Base-by-base conservation (phyloP, 2,797 vertebrate genomes). In the Poecilia gillii region DNA sequence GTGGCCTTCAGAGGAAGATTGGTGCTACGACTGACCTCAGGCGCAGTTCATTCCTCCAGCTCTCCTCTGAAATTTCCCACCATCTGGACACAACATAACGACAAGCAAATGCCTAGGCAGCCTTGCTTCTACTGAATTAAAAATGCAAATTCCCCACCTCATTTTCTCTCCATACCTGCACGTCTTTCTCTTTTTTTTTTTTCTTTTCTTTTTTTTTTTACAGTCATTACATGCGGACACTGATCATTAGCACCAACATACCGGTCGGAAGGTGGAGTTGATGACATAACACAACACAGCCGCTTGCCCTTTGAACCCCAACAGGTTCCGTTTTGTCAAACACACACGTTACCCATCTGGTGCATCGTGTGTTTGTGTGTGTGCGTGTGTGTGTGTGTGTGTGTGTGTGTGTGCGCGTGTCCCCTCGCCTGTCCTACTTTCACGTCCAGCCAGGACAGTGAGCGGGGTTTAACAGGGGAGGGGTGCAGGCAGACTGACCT, bases 401-500 rank as follows among this genome's bases (percentile, higher is more conserved):
- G 39, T 41, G 39, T 41, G 39, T 41, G 46, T 64, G 36, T 75
- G 55, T 80, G 66, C 72, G 76, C n/a, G 39, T 83, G 88, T 89
- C 78, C 78, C 79, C 72, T 82, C 77, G 83, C 83, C 53, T 94
- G 93, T 83, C 91, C 93, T 93, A 94, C 89, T 94, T 95, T 93
- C 73, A 87, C 77, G 83, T 92, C 90, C 92, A 91, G 92, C 86
- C 90, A 92, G 92, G 91, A 93, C 89, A 91, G 88, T 85, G 74
- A 71, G 76, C 76, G 90, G 87, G 75, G 81, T 79, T 87, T 88
- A 79, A 77, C 79, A 82, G 88, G 87, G 92, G 90, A 86, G 91
- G 92, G 92, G 90, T 91, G 80, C 86, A 89, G 66, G 88, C 90
- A 92, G 86, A 89, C 88, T 94, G 93, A 94, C 94, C 93, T 94